phyloP scores from a whole-genome alignment of 2,888 invertebrate genomes.

The Polymixis flavicincta region DNA sequence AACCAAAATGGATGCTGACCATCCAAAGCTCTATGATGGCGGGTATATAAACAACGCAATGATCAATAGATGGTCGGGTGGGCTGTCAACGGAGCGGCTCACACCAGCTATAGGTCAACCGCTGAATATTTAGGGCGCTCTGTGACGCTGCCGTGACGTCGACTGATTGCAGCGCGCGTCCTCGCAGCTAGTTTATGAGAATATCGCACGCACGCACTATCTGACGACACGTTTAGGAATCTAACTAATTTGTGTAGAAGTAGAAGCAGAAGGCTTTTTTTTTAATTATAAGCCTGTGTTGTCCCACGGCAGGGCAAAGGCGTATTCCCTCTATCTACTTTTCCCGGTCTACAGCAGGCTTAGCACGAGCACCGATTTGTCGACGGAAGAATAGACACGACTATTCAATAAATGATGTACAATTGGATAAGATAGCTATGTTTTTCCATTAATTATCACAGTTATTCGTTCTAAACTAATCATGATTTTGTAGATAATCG shows the following conservation, averaged over 20 bases:
- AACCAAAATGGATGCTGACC: constrained; percentile 3
- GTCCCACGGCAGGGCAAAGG: no score
- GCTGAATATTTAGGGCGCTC: constrained; percentile 53
- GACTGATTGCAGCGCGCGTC: constrained; percentile 49
- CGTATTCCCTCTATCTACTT: no score
- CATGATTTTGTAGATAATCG: no score
- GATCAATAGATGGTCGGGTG: constrained; percentile 36
- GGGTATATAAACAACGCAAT: constrained; percentile 45
- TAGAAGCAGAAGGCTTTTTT: no score
- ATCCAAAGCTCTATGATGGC: constrained; percentile 7
- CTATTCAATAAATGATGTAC: no score
- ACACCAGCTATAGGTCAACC: constrained; percentile 53
- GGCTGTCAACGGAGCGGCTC: constrained; percentile 39
- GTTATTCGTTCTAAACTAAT: no score
- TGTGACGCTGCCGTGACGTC: constrained; percentile 55
- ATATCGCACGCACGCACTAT: constrained; percentile 32
- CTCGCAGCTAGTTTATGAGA: constrained; percentile 44
- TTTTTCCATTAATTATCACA: no score
- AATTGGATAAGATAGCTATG: no score
- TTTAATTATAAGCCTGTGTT: no score
- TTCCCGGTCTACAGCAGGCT: no score
- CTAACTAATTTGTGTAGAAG: neutral
- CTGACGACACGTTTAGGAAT: constrained; percentile 1
- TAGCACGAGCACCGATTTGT: no score
- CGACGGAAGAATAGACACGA: no score